Base-by-base conservation (phyloP, 2,888 invertebrate species). In the Omphaloscelis lunosa region DNA sequence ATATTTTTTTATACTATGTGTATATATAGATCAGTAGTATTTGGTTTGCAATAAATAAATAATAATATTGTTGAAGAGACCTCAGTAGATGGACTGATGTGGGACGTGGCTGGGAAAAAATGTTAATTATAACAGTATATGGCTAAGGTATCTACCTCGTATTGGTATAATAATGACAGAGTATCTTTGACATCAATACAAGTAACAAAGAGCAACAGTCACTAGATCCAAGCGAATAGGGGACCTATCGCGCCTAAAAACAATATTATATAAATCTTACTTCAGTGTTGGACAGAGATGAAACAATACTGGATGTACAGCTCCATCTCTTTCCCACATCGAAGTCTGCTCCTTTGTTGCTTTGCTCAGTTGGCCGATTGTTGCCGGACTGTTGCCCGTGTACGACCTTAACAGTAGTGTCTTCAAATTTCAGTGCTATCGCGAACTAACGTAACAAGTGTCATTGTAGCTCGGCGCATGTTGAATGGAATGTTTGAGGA, bases 351-450 rank as follows among this genome's bases (percentile, higher is more conserved):
- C 45, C 3, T 34, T 29, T 41, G 7, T 39, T 23, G 34, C 41
- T 51, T 41, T n/a, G 17, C 27, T 41, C 51, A 23, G 48, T 63
- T n/a, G 17, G 20, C 11, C 56, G 20, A 77, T 17, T 59, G 72
- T 78, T 27, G 73, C 39, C 20, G 8, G 3, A 41, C 12, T 4
- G 17, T 80, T 29, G 79, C 65, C 27, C 81, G 79, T 74, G 20
- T 61, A 56, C 1, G 8, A 27, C 7, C 8, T 29, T 41, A 63
- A 29, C 9, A 34, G 58, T 2, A 63, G 66, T 72, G 72, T 45
- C 56, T 66, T 77, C 66, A 70, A 80, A 48, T 77, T 74, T 79
- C 80, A 39, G 29, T 83, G 65, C 27, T 59, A 75, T 66, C 72
- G 75, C 51, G 23, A 74, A 75, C 80, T 72, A 45, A 79, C 62